A percentile compares a stretch with the other conserved stretches of the same genome.
Evolutionary conservation across 2,797 vertebrate species (phyloP).

Genomic region (Eleutherodactylus coqui): DNA sequence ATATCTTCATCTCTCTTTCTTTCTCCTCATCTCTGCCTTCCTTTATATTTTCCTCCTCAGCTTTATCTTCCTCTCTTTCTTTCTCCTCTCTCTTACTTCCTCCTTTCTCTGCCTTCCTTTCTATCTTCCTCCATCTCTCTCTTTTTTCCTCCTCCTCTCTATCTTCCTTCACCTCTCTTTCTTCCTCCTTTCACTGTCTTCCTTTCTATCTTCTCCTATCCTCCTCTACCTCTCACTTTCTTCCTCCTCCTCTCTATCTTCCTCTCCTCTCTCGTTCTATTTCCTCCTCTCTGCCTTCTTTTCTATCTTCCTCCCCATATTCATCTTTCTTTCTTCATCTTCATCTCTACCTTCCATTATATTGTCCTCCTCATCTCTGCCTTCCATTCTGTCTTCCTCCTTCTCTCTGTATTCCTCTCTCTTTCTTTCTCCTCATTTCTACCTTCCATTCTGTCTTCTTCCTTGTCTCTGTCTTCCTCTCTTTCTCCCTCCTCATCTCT

Average conservation of each 20-base stretch:
- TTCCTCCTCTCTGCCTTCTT: neutral
- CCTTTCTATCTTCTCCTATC: neutral
- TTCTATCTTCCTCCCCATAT: neutral
- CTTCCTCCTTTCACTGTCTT: neutral
- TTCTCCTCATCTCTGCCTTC: neutral
- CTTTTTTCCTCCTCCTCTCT: neutral
- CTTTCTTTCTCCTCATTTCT: neutral
- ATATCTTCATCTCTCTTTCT: too few relatives aligned
- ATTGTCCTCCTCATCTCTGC: too few relatives aligned
- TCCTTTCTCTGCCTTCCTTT: too few relatives aligned
- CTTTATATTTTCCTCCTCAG: neutral
- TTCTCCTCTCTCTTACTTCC: too few relatives aligned
- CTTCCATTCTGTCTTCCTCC: neutral
- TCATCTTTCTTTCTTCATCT: too few relatives aligned
- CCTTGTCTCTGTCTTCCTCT: neutral
- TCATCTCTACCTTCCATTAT: neutral
- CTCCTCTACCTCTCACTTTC: neutral
- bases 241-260: neutral
- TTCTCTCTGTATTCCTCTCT: neutral
- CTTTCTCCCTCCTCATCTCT: too few relatives aligned
- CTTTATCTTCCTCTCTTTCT: too few relatives aligned
- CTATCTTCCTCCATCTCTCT: too few relatives aligned
- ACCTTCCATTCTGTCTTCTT: neutral
- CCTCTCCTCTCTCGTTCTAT: neutral
- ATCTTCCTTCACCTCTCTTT: neutral